These are phyloP conservation scores for Erythrocebus patas DNA, from an alignment of 2,113 vertebrate genomes.

Conservation along the genomic window DNA sequence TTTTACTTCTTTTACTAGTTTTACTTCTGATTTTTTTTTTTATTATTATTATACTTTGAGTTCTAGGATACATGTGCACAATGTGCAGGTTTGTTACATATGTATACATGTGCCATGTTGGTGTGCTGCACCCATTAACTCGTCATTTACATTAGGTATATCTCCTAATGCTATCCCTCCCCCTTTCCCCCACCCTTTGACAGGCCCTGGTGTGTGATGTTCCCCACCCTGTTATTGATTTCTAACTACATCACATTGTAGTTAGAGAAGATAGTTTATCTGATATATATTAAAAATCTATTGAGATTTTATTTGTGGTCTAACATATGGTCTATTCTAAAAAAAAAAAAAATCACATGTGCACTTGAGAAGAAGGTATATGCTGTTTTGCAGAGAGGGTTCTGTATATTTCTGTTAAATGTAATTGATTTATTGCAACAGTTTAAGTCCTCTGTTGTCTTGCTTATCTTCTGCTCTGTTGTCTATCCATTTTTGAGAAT, in stretches of 20 bases:
- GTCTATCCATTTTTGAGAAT: neutral
- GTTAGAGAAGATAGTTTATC: neutral
- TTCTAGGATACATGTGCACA: too few relatives aligned
- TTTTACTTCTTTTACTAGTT: neutral
- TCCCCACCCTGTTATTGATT: neutral
- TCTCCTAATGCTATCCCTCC: too few relatives aligned
- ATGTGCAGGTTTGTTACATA: too few relatives aligned
- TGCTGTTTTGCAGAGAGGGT: neutral
- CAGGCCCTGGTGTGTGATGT: too few relatives aligned
- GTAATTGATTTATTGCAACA: neutral
- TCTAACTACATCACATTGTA: neutral
- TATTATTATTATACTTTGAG: too few relatives aligned
- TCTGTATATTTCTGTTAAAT: neutral
- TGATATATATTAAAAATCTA: neutral
- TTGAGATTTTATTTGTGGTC: neutral
- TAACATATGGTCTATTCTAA: neutral
- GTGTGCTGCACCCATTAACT: too few relatives aligned
- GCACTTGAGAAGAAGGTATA: neutral
- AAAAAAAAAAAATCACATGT: neutral
- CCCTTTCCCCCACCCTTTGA: fast-evolving
- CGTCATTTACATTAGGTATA: too few relatives aligned
- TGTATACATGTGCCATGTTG: too few relatives aligned
- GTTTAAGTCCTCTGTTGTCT: neutral
- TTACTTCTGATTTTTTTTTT: neutral
- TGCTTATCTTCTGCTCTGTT: neutral